phyloP scores from a whole-genome alignment of 2,797 vertebrate species.

The Peromyscus melanophrys region DNA sequence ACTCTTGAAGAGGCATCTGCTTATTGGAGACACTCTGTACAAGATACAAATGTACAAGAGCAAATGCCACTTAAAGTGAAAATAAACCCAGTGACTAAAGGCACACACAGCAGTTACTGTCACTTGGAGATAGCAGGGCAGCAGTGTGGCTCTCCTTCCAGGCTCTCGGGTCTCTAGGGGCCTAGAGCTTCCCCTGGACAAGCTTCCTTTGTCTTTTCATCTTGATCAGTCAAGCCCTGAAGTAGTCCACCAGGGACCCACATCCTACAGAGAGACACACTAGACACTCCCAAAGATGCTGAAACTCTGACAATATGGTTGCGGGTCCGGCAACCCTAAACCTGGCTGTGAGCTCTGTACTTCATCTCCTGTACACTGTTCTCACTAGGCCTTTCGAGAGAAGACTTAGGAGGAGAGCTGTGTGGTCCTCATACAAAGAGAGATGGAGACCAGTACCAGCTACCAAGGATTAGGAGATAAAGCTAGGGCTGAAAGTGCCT shows the following conservation, averaged over 20 bases:
- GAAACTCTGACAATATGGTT: neutral
- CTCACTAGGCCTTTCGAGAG: neutral
- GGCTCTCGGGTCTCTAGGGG: rapidly evolving
- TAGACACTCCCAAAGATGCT: neutral
- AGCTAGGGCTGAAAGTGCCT: neutral
- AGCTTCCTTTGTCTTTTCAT: neutral
- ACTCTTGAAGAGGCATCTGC: constrained; percentile 46
- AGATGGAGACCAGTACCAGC: neutral
- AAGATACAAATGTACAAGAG: neutral
- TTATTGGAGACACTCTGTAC: constrained; percentile 34
- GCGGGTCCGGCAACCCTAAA: neutral
- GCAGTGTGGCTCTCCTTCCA: neutral
- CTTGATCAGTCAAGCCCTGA: neutral
- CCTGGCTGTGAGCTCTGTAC: neutral
- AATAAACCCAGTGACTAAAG: neutral
- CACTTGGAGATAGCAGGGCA: neutral
- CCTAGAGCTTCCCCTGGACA: neutral
- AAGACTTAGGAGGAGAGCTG: neutral
- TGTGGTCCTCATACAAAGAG: neutral
- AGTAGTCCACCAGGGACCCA: neutral
- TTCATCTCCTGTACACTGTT: rapidly evolving
- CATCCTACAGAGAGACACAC: neutral
- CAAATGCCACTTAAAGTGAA: constrained; percentile 51
- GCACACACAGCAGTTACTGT: neutral
- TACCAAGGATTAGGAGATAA: no score